Base-by-base conservation (phyloP, 2,797 vertebrate genomes). In the Sebastes trivittatus region DNA sequence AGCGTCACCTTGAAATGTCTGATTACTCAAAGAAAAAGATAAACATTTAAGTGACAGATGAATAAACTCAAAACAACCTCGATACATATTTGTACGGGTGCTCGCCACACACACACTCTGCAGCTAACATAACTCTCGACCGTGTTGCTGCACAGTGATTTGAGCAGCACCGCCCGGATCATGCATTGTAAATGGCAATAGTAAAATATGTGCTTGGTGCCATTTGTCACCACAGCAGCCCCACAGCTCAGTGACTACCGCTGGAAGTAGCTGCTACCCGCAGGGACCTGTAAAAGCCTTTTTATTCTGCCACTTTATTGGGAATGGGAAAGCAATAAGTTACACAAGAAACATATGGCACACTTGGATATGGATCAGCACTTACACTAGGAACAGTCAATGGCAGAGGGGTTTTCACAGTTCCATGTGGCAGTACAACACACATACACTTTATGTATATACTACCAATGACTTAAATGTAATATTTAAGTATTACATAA, bases 241-340 rank as follows among this genome's bases (percentile, higher is more conserved):
- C 86, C 75, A 86, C 92, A 89, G 89, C 89, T 93, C 91, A 90
- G 88, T 87, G 91, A 92, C 91, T 90, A 82, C 86, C 81, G 83
- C 68, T 88, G 82, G 80, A 91, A 93, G 93, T 92, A 92, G 90
- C 91, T 88, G 93, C 91, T 84, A 88, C 93, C 93, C 91, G 30
- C 86, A 81, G 92, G 93, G 94, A 94, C 86, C 90, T 83, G 90
- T 94, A 94, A 95, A 95, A 94, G 89, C 88, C 90, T 89, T 94
- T 94, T 94, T 94, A 95, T 94, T 93, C 91, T 89, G 88, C 93
- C 93, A 93, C 93, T 95, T 95, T 94, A 94, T 93, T 93, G 93
- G 87, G 87, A 93, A 93, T 89, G 88, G 89, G 90, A 94, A 94
- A 93, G 94, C 93, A 90, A 93, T 94, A 93, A 92, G 90, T 94